Conservation (phyloP, 2,113 vertebrate genomes). For the Pristiophorus japonicus region DNA sequence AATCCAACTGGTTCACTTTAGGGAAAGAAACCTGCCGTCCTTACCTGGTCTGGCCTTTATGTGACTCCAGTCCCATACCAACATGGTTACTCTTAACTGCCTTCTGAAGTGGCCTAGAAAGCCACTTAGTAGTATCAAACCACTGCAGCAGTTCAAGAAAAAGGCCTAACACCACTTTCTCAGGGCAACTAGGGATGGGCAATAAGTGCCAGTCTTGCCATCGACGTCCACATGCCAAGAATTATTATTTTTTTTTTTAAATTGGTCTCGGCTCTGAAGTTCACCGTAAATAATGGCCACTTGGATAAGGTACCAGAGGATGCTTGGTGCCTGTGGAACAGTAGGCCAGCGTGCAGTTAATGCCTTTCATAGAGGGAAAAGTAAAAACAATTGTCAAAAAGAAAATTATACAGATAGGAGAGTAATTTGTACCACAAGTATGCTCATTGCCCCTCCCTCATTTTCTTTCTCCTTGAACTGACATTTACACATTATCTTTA, state of each 20-base stretch:
- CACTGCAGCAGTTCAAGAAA: neutral
- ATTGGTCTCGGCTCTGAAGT: neutral
- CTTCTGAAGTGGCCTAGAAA: neutral
- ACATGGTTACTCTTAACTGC: neutral
- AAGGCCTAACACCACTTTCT: neutral
- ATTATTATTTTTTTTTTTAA: too few relatives aligned
- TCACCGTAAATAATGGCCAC: neutral
- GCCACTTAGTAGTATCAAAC: neutral
- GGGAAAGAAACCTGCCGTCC: neutral
- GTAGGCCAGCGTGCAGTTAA: neutral
- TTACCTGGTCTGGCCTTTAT: neutral
- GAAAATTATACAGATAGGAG: neutral
- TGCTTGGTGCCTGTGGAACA: neutral
- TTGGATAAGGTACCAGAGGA: neutral
- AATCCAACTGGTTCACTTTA: neutral
- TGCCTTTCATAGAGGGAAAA: neutral
- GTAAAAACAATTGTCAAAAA: neutral
- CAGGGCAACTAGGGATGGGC: neutral
- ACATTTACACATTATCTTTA: neutral
- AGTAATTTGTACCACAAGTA: neutral
- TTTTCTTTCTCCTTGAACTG: neutral
- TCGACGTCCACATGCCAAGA: neutral
- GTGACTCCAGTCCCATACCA: neutral
- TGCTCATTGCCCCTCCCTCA: neutral
- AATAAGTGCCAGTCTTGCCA: neutral